Base-by-base conservation (phyloP, 2,113 vertebrate species). In the Cyanoderma ruficeps region DNA sequence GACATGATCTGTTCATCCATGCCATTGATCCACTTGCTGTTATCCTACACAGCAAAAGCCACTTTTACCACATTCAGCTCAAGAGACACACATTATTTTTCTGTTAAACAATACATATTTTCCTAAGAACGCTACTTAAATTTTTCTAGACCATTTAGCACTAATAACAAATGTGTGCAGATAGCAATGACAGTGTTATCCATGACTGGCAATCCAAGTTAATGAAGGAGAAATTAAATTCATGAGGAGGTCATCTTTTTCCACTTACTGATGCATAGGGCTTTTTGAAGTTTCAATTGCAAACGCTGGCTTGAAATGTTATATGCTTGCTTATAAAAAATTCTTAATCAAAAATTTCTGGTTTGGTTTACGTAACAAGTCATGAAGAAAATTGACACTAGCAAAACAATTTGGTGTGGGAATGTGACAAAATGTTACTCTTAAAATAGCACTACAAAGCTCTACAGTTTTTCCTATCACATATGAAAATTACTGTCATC, bases 1-100 rank as follows among this genome's bases (percentile, higher is more conserved):
- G 99, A 99, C 99, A 99, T 99, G 94, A 99, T 99, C 96, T 99
- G 99, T 59, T 99, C 99, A 92, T 99, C 99, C 98, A 99, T 98
- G 31, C 98, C 99, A 94, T 98, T 98, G n/a, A 98, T 98, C 99
- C 99, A 99, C 87, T 99, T 99, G 85, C 98, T 98, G 95, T 99
- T 99, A 97, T 99, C 99, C 99, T 99, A 95, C 31, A 97, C 68
- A 92, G 94, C 67, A 83, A 88, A 81, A 68, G 42, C 22, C 70
- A 91, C 22, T 89, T 47, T 76, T 50, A 65, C 33, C 35, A 93
- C 6, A 21, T 67, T 56, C 37, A 84, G 37, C 35, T 41, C 41
- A 55, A 41, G 35, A 87, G 10, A 44, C 7, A 19, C 21, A 78
- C 3, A 0, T 21, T 44, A 17, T 44, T 78, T 42, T 63, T 27